Conservation (phyloP, 2,113 vertebrate genomes). For the Sula dactylatra region DNA sequence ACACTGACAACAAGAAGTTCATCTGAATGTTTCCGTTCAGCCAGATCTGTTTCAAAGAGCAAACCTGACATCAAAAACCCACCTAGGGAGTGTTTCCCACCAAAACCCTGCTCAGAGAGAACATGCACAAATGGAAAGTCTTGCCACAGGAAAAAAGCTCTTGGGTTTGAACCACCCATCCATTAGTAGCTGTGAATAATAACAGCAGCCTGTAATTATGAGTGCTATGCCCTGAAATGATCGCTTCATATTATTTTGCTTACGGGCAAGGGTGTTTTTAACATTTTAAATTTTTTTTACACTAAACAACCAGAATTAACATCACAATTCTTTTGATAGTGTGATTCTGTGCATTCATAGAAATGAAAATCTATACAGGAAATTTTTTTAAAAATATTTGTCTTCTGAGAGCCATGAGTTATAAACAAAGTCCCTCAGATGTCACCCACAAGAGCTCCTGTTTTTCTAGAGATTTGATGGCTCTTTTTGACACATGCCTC, state of each 20-base stretch:
- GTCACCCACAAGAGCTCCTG: not conserved
- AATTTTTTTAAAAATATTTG: not conserved
- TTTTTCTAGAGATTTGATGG: not conserved
- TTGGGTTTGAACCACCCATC: not conserved
- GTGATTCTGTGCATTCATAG: not conserved
- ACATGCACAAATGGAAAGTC: accelerated
- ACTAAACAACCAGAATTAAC: not conserved
- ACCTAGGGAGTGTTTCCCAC: not conserved
- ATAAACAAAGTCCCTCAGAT: not conserved
- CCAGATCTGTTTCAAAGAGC: not conserved
- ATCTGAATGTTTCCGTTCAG: not conserved
- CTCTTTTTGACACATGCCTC: not conserved
- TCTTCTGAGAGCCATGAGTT: not conserved
- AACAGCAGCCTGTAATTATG: not conserved
- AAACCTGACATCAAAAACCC: not conserved
- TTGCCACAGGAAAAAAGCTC: not conserved
- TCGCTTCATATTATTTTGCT: not conserved
- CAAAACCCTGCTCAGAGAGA: not conserved
- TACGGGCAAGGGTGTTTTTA: not conserved
- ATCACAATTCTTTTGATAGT: not conserved
- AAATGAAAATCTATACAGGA: not conserved
- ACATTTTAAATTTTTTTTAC: not conserved
- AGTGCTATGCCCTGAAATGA: not conserved
- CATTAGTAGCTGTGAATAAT: not conserved
- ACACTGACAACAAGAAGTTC: not conserved